phyloP scores from a whole-genome alignment of 2,888 invertebrate species.

The Drosophila planitibia region DNA sequence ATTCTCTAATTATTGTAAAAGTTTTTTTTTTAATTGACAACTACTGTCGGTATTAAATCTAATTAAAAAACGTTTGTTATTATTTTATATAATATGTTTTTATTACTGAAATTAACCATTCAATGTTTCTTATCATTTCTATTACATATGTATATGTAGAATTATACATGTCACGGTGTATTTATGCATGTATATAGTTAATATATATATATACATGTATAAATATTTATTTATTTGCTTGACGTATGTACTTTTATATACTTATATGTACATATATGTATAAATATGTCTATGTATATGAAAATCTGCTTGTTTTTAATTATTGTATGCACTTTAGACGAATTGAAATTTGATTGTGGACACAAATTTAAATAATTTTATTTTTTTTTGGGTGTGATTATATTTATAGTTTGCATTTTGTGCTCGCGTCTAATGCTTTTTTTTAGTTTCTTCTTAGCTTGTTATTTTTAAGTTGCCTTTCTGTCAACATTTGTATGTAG shows the following conservation, averaged over 20 bases:
- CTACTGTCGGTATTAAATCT: background rate
- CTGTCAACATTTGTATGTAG: slow-evolving; percentile 22
- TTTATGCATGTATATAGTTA: slow-evolving; percentile 21
- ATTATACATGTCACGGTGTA: slow-evolving; percentile 46
- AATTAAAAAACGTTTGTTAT: background rate
- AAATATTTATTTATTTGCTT: slow-evolving; percentile 18
- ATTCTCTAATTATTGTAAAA: background rate
- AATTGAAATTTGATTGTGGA: slow-evolving; percentile 78
- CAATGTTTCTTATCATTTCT: slow-evolving; percentile 63
- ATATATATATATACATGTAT: slow-evolving; percentile 20
- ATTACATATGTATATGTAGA: slow-evolving; percentile 56
- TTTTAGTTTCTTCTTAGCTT: background rate
- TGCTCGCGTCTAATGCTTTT: slow-evolving; percentile 23
- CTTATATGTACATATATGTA: slow-evolving; percentile 32
- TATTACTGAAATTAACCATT: slow-evolving; percentile 76
- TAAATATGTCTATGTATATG: slow-evolving; percentile 48
- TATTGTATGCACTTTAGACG: slow-evolving; percentile 73
- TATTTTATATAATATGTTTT: slow-evolving; percentile 62
- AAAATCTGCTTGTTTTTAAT: slow-evolving; percentile 47
- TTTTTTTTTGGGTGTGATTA: slow-evolving; percentile 15
- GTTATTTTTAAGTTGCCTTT: slow-evolving; percentile 11
- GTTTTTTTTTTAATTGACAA: background rate
- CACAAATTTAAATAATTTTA: slow-evolving; percentile 46
- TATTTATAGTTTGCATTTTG: slow-evolving; percentile 35
- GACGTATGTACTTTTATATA: slow-evolving; percentile 24